A percentile compares a stretch with the other conserved stretches of the same genome.
These are phyloP conservation scores for Helarctos malayanus DNA, from an alignment of 2,797 vertebrate genomes.

Conservation along the genomic window DNA sequence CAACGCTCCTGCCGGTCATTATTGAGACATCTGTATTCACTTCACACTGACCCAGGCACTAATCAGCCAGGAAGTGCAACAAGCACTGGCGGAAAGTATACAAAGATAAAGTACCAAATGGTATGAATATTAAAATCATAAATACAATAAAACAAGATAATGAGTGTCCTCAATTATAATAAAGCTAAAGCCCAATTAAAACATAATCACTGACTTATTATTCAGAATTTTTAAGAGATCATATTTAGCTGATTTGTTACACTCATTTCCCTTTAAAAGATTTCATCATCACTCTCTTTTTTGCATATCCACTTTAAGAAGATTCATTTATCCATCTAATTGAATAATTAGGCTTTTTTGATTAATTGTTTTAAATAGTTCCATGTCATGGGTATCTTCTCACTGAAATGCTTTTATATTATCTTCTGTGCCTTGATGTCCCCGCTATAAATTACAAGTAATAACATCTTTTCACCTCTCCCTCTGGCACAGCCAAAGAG, in stretches of 20 bases:
- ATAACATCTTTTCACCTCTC: slow-evolving; percentile 86
- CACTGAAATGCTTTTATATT: slow-evolving; percentile 88
- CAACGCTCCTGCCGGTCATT: slow-evolving; percentile 84
- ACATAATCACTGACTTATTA: slow-evolving; percentile 86
- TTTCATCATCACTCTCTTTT: slow-evolving; percentile 86
- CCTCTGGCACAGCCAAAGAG: slow-evolving; percentile 81
- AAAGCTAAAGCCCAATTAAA: slow-evolving; percentile 88
- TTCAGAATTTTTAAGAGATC: slow-evolving; percentile 83
- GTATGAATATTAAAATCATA: slow-evolving; percentile 88
- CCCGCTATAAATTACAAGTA: slow-evolving; percentile 88
- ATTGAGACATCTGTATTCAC: slow-evolving; percentile 90
- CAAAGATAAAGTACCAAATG: slow-evolving; percentile 86
- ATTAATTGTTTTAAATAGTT: slow-evolving; percentile 90
- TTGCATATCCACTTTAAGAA: slow-evolving; percentile 87
- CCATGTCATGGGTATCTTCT: slow-evolving; percentile 87
- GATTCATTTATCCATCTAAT: slow-evolving; percentile 88
- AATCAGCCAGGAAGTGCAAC: slow-evolving; percentile 89
- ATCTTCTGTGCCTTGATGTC: slow-evolving; percentile 87
- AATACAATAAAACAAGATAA: slow-evolving; percentile 87
- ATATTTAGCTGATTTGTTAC: slow-evolving; percentile 87
- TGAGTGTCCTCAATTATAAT: slow-evolving; percentile 87
- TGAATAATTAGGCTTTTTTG: slow-evolving; percentile 88
- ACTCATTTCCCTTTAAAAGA: slow-evolving; percentile 88
- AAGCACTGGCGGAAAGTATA: slow-evolving; percentile 87
- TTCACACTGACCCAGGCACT: slow-evolving; percentile 88